These are phyloP conservation scores for Girardia tigrina DNA, from an alignment of 2,888 invertebrate genomes.

Conservation along the genomic window DNA sequence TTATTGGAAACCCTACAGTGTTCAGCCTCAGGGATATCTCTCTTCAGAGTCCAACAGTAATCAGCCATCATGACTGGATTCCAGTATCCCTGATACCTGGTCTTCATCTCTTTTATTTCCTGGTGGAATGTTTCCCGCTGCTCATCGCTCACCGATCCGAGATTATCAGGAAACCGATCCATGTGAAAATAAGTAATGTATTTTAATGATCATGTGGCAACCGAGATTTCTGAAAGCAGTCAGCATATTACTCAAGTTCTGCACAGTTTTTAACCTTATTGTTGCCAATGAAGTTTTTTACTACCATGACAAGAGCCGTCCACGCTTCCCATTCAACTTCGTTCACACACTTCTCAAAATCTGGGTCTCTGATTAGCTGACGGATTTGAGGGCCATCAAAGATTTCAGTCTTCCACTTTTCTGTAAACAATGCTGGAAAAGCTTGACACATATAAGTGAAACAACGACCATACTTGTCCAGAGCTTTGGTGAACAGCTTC, in stretches of 20 bases:
- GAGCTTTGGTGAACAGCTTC: constrained; percentile 26
- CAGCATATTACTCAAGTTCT: not conserved
- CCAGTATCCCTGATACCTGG: too few species aligned
- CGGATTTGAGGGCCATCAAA: constrained; percentile 31
- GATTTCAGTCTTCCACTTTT: constrained; percentile 27
- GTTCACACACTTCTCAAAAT: not conserved
- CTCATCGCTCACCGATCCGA: not conserved
- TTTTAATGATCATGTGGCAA: not conserved
- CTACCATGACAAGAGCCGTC: constrained; percentile 18
- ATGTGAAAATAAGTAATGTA: not conserved
- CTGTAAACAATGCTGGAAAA: constrained; percentile 31
- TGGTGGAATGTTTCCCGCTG: not conserved
- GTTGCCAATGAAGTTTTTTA: constrained; percentile 26
- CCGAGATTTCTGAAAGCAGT: not conserved
- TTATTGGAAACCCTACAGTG: too few species aligned
- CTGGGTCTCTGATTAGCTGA: constrained; percentile 32
- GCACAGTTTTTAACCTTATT: constrained; percentile 3
- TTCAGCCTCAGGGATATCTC: too few species aligned
- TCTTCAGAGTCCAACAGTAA: too few species aligned
- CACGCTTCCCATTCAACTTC: constrained; percentile 25
- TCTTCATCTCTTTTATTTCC: not conserved
- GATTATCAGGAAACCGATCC: too few species aligned
- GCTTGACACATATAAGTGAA: constrained; percentile 28
- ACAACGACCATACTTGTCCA: constrained; percentile 29
- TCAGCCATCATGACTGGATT: too few species aligned